These are phyloP conservation scores for Zaprionus tsacasi DNA, from an alignment of 1,140 invertebrate genomes.

Conservation along the genomic window DNA sequence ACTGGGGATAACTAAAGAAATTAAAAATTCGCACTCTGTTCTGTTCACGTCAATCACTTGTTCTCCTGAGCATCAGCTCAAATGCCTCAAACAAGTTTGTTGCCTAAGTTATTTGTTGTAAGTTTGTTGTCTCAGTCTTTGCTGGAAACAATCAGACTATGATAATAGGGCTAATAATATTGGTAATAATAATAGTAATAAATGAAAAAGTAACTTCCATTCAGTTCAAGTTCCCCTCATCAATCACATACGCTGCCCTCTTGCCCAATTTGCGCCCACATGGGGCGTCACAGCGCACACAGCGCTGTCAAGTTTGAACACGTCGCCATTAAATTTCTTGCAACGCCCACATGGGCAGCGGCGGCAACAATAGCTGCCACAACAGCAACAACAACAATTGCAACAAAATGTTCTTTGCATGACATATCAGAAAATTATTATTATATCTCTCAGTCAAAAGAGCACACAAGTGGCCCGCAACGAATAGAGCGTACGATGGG, in stretches of 20 bases:
- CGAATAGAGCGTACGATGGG: constrained; percentile 48
- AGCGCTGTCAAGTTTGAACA: constrained; percentile 49
- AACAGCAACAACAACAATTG: constrained; percentile 7
- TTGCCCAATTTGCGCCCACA: constrained; percentile 39
- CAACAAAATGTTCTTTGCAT: constrained; percentile 56
- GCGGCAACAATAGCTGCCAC: constrained; percentile 17
- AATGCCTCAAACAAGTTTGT: not conserved
- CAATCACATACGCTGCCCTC: not conserved
- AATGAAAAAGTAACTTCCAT: not conserved
- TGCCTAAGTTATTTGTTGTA: not conserved
- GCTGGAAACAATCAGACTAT: not conserved
- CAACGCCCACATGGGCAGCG: constrained; percentile 56
- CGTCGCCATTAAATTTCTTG: constrained; percentile 46
- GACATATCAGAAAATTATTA: constrained; percentile 78
- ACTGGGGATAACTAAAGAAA: no score
- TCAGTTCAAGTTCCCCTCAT: not conserved
- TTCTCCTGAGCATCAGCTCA: not conserved
- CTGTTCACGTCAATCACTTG: no score
- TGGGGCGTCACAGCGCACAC: constrained; percentile 16
- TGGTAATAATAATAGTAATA: not conserved
- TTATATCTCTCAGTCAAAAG: constrained; percentile 68
- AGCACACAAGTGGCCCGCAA: constrained; percentile 68
- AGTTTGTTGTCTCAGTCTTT: not conserved
- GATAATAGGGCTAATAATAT: not conserved
- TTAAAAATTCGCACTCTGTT: not conserved